These are phyloP conservation scores for Coremacera marginata DNA, from an alignment of 2,888 invertebrate species.

Conservation along the genomic window DNA sequence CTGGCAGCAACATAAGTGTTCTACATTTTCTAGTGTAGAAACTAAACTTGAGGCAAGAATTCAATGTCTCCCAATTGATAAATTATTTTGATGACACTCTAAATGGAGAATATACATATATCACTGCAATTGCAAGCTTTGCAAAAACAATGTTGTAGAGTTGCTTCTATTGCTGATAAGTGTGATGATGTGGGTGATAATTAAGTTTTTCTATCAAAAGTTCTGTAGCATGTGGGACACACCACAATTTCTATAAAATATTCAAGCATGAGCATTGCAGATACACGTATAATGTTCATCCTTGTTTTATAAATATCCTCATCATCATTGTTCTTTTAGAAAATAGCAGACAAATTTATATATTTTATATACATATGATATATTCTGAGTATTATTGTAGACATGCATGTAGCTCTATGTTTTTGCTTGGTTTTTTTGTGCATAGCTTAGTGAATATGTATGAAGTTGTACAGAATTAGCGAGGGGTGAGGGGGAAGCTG, in stretches of 20 bases:
- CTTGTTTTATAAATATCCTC: background rate
- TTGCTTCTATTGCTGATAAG: background rate
- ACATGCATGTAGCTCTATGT: background rate
- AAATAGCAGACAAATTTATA: no score
- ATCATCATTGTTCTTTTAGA: background rate
- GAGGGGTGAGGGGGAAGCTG: no score
- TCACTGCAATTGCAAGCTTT: background rate
- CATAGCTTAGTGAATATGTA: background rate
- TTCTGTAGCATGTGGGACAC: background rate
- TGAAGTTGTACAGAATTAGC: no score
- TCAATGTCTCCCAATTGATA: conserved; percentile 22
- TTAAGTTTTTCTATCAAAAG: background rate
- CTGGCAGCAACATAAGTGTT: no score
- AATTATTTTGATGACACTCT: conserved; percentile 21
- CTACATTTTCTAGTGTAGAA: background rate
- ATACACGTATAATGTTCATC: background rate
- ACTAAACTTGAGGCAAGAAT: conserved; percentile 1
- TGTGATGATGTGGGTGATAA: background rate
- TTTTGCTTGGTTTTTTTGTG: background rate
- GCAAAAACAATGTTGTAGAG: background rate
- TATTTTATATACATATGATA: background rate
- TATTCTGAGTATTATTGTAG: background rate
- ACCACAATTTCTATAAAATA: background rate
- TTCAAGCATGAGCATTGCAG: background rate
- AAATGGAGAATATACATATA: conserved; percentile 4